These are phyloP conservation scores for Liparis tanakae DNA, from an alignment of 2,797 vertebrate genomes.

Conservation along the genomic window DNA sequence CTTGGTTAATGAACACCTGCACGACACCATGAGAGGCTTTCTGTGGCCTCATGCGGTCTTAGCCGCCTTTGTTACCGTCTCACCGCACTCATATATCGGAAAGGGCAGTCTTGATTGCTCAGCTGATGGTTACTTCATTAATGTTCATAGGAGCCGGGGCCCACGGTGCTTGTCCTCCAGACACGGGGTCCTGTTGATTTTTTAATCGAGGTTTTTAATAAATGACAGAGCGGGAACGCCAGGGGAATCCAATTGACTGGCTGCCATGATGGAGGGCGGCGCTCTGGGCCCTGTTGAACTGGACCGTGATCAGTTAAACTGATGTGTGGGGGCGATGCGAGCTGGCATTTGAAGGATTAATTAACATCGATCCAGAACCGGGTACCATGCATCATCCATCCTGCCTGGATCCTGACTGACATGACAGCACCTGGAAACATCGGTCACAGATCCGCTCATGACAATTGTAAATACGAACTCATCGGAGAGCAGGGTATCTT, in stretches of 20 bases:
- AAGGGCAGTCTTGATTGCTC: constrained; percentile 29
- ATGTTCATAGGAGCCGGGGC: constrained; percentile 11
- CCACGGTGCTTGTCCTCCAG: not conserved
- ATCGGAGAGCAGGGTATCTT: not conserved
- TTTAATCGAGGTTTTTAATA: constrained; percentile 11
- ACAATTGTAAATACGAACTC: not conserved
- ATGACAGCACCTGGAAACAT: not conserved
- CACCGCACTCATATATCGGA: not conserved
- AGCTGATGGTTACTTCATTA: not conserved
- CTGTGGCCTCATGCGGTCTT: not conserved
- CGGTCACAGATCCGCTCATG: not conserved
- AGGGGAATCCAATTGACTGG: not conserved
- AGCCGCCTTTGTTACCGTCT: constrained; percentile 1
- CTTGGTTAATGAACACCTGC: constrained; percentile 22
- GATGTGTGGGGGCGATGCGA: not conserved
- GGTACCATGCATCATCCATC: not conserved
- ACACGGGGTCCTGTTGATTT: constrained; percentile 9
- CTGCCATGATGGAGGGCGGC: not conserved
- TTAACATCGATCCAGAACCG: constrained; percentile 1
- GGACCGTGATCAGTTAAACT: not conserved
- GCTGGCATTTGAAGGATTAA: not conserved
- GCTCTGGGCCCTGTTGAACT: not conserved
- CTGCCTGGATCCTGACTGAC: not conserved
- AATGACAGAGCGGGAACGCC: constrained; percentile 3
- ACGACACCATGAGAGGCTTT: constrained; percentile 3